phyloP scores from a whole-genome alignment of 2,113 vertebrate species.

The Neofelis nebulosa region DNA sequence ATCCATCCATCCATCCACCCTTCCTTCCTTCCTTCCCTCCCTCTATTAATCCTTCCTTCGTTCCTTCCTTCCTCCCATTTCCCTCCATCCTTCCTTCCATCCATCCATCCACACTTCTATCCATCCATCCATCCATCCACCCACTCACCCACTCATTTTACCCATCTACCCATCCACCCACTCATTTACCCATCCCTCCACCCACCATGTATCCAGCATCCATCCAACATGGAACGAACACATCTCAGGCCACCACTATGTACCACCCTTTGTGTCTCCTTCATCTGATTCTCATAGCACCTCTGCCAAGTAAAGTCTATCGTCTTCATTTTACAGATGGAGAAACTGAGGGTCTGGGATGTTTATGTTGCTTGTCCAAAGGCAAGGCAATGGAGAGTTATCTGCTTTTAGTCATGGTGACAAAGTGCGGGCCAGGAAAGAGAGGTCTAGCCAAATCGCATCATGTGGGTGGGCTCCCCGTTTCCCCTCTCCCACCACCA shows the following conservation, averaged over 20 bases:
- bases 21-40: not conserved
- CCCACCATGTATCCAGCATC: not conserved
- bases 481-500: too few relatives aligned
- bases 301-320: not conserved
- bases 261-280: not conserved
- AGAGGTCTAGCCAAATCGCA: not conserved
- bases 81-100: fast-evolving
- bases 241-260: not conserved
- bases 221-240: not conserved
- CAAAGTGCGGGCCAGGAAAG: not conserved
- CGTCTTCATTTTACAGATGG: not conserved
- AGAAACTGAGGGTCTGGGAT: not conserved
- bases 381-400: not conserved
- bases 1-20: too few relatives aligned
- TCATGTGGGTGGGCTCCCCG: not conserved
- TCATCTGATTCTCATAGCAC: not conserved
- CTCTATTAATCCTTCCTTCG: not conserved
- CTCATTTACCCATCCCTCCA: not conserved
- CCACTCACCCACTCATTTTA: too few relatives aligned
- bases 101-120: fast-evolving
- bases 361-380: not conserved
- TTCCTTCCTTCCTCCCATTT: not conserved
- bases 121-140: not conserved
- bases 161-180: not conserved
- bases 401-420: not conserved